Evolutionary conservation across 2,113 vertebrate species (phyloP).

Genomic region (Martes martes): DNA sequence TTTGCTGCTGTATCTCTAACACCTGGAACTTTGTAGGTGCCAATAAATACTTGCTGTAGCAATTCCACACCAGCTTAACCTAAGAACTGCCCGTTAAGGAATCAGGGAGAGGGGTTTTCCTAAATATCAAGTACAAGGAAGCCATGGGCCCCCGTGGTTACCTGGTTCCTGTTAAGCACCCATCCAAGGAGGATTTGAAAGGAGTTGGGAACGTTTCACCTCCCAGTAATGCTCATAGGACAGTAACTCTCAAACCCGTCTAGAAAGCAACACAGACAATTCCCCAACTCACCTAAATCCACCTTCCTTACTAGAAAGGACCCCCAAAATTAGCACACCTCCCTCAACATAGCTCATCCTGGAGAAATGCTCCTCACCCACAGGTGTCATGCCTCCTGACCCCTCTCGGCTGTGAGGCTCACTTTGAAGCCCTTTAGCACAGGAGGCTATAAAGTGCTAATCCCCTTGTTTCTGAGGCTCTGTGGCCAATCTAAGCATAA

Average conservation of each 20-base stretch:
- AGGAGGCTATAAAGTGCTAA: neutral
- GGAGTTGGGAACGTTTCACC: neutral
- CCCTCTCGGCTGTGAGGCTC: neutral
- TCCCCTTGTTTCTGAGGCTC: neutral
- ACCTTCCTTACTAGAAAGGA: neutral
- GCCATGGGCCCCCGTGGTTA: neutral
- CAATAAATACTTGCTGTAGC: neutral
- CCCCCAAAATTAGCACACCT: neutral
- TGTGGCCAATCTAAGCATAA: neutral
- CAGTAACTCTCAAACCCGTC: neutral
- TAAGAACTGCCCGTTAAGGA: neutral
- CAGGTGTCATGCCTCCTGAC: neutral
- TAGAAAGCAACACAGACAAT: neutral
- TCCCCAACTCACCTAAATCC: neutral
- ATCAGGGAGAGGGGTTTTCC: neutral
- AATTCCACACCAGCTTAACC: neutral
- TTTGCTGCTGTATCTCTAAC: neutral
- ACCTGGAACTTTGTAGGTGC: neutral
- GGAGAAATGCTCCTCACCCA: neutral
- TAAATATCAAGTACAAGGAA: neutral
- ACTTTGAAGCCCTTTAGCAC: neutral
- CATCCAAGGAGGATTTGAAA: neutral
- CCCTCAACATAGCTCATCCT: neutral
- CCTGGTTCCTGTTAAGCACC: neutral
- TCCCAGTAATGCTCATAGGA: neutral